Evolutionary conservation across 2,888 invertebrate genomes (phyloP).

Genomic region (Leptinotarsa juncta): DNA sequence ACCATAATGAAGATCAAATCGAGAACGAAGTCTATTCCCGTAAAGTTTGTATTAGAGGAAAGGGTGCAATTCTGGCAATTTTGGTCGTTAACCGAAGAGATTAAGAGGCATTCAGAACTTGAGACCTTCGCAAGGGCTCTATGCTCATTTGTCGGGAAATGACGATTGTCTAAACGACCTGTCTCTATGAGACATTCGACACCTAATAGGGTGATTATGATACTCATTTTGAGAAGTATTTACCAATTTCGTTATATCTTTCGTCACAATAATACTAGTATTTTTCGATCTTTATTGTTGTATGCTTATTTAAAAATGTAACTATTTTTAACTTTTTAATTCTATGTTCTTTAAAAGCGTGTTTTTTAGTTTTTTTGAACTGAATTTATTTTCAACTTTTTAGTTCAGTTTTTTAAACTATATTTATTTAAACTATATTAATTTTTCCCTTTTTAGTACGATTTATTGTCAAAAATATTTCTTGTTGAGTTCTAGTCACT

Average conservation of each 20-base stretch:
- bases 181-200: constrained; percentile 28
- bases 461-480: too few relatives aligned
- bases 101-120: constrained; percentile 58
- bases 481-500: too few relatives aligned
- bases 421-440: too few relatives aligned
- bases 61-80: constrained; percentile 59
- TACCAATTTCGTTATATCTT: not conserved
- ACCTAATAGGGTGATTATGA: constrained; percentile 35
- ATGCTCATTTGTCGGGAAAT: constrained; percentile 53
- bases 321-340: too few relatives aligned
- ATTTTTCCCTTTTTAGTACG: too few relatives aligned
- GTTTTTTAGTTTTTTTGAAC: too few relatives aligned
- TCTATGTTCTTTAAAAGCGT: too few relatives aligned
- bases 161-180: constrained; percentile 39
- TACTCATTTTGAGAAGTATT: not conserved
- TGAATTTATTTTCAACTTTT: too few relatives aligned
- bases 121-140: constrained; percentile 53
- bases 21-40: constrained; percentile 36
- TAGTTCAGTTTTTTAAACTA: too few relatives aligned
- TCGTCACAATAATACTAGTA: too few relatives aligned
- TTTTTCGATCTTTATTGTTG: too few relatives aligned
- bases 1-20: constrained; percentile 20
- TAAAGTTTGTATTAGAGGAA: constrained; percentile 48
- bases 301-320: too few relatives aligned
- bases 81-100: constrained; percentile 58